Percentiles rank a stretch among this genome's conserved stretches.
Evolutionary conservation across 2,888 invertebrate genomes (phyloP).

Genomic region (Brachynemurus nebulosus): DNA sequence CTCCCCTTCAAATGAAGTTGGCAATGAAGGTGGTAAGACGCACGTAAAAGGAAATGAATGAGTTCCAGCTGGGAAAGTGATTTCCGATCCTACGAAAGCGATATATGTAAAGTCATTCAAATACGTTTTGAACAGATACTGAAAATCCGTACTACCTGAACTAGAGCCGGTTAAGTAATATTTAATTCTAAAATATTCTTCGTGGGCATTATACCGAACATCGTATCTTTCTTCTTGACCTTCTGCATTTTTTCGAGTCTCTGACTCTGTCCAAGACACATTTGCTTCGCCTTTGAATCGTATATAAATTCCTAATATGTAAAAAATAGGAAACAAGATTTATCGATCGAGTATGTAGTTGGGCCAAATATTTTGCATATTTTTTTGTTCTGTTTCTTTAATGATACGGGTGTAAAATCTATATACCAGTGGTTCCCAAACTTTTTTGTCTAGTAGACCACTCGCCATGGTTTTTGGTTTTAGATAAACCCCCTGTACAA

Average conservation of each 20-base stretch:
- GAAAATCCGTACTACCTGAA: not conserved
- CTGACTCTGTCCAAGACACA: constrained; percentile 56
- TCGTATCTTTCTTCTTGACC: constrained; percentile 49
- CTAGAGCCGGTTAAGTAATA: constrained; percentile 40
- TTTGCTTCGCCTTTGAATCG: constrained; percentile 60
- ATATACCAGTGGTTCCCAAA: no score
- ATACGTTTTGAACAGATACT: not conserved
- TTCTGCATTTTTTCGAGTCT: constrained; percentile 42
- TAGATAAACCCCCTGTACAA: no score
- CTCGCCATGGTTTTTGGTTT: no score
- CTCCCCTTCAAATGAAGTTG: no score
- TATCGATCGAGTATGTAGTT: no score
- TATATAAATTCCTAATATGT: constrained; percentile 47
- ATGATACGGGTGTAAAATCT: no score
- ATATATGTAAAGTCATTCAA: not conserved
- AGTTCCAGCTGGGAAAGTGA: constrained; percentile 46
- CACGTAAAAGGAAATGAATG: constrained; percentile 68
- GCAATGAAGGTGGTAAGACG: constrained; percentile 59
- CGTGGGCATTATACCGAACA: constrained; percentile 49
- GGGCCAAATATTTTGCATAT: no score
- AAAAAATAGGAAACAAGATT: constrained; percentile 13
- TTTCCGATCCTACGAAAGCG: not conserved
- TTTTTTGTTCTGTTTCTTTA: no score
- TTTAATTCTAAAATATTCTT: constrained; percentile 64
- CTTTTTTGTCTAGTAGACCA: no score